These are phyloP conservation scores for Scaptomyza tumidula DNA, from an alignment of 2,888 invertebrate genomes.

Conservation along the genomic window DNA sequence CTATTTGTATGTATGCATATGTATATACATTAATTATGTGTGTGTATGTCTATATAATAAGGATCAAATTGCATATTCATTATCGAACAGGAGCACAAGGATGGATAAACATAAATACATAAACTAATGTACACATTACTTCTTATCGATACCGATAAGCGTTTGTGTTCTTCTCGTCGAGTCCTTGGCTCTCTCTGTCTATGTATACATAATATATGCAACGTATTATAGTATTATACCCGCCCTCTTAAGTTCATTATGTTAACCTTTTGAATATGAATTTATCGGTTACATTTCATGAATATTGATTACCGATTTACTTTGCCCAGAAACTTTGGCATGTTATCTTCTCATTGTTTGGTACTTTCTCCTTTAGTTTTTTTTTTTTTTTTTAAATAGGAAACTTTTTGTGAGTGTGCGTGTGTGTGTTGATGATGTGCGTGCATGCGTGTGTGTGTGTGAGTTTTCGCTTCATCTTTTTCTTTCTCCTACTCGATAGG, in stretches of 20 bases:
- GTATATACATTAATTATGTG: conserved; percentile 1
- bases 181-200: conserved; percentile 9
- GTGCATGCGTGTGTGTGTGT: conserved; percentile 14
- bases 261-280: conserved; percentile 16
- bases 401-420: too few relatives aligned
- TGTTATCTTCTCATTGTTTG: conserved; percentile 9
- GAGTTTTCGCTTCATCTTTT: conserved; percentile 1
- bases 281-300: conserved; percentile 12
- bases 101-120: background rate
- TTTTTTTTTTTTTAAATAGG: background rate
- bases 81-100: conserved; percentile 13
- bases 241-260: conserved; percentile 7
- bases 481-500: background rate
- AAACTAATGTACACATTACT: conserved; percentile 11
- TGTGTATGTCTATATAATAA: conserved; percentile 4
- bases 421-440: background rate
- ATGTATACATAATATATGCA: conserved; percentile 1
- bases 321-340: conserved; percentile 31
- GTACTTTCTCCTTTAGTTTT: too few relatives aligned
- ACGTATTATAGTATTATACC: conserved; percentile 9
- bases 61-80: conserved; percentile 3
- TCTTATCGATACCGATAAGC: background rate
- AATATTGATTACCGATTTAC: conserved; percentile 11
- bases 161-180: background rate
- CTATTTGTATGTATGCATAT: background rate